Evolutionary conservation across 2,888 invertebrate species (phyloP).

Genomic region (Teinopalpus imperialis): DNA sequence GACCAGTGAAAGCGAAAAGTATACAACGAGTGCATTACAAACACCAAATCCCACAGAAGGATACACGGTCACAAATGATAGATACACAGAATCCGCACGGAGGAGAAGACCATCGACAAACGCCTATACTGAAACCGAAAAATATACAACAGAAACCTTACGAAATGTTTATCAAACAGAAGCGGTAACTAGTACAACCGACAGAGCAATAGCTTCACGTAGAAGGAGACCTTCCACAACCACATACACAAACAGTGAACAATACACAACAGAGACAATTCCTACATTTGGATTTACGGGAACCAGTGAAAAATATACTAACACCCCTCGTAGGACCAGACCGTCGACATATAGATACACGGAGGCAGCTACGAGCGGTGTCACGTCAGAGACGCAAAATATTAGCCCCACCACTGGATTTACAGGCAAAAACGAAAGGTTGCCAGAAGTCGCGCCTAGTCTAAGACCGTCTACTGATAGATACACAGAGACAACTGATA

Average conservation of each 20-base stretch:
- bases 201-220: conserved; percentile 6
- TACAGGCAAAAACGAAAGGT: conserved; percentile 9
- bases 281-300: conserved; percentile 10
- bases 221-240: conserved; percentile 19
- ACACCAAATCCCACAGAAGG: conserved; percentile 4
- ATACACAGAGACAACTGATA: conserved; percentile 4
- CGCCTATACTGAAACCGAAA: conserved; percentile 12
- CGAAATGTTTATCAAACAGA: conserved; percentile 8
- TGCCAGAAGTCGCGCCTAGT: conserved; percentile 1
- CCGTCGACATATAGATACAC: conserved; percentile 9
- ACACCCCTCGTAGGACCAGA: conserved; percentile 9
- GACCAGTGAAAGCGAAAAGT: conserved; percentile 12
- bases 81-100: conserved; percentile 15
- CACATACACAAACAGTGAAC: conserved; percentile 16
- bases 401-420: conserved; percentile 9
- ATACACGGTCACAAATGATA: conserved; percentile 12
- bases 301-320: conserved; percentile 12
- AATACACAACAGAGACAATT: conserved; percentile 19
- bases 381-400: background rate
- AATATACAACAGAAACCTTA: conserved; percentile 6
- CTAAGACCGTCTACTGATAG: conserved; percentile 9
- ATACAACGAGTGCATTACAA: conserved; percentile 3
- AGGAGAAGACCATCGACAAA: conserved; percentile 21
- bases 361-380: conserved; percentile 2
- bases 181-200: conserved; percentile 1